Conservation (phyloP, 2,113 vertebrate genomes). For the Solea solea region DNA sequence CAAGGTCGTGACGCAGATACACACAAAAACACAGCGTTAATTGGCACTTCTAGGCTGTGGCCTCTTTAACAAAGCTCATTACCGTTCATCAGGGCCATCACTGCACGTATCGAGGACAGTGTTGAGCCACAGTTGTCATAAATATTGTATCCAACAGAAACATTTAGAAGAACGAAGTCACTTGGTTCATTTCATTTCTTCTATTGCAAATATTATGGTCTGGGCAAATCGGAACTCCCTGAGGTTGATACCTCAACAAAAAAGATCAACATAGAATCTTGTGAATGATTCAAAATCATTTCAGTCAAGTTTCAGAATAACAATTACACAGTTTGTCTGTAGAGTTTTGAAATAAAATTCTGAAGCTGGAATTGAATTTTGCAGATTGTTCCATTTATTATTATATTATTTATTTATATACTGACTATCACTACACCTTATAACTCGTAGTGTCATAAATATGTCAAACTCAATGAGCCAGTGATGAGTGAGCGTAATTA, state of each 20-base stretch:
- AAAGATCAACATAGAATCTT: conserved; percentile 53
- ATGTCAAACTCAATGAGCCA: no score
- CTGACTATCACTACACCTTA: no score
- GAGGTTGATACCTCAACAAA: no score
- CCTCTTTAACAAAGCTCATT: conserved; percentile 59
- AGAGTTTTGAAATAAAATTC: no score
- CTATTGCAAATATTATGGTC: conserved; percentile 72
- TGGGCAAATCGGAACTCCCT: conserved; percentile 64
- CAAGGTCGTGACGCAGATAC: no score
- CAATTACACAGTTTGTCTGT: no score
- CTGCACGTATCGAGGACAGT: conserved; percentile 75
- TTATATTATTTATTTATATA: no score
- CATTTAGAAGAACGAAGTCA: conserved; percentile 71
- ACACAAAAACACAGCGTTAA: no score
- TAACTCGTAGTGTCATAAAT: no score
- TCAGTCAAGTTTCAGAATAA: neutral
- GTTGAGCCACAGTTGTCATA: conserved; percentile 83
- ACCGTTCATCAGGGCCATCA: conserved; percentile 79
- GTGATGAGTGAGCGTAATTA: conserved; percentile 20
- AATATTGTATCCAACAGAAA: conserved; percentile 79
- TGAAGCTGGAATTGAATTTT: no score
- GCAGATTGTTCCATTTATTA: no score
- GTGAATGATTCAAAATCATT: neutral
- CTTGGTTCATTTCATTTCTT: conserved; percentile 79
- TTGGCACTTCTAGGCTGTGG: no score